Evolutionary conservation across 2,888 invertebrate species (phyloP), one percentile per base, ranked within the genome.

Genomic region (Calameuta idolon): DNA sequence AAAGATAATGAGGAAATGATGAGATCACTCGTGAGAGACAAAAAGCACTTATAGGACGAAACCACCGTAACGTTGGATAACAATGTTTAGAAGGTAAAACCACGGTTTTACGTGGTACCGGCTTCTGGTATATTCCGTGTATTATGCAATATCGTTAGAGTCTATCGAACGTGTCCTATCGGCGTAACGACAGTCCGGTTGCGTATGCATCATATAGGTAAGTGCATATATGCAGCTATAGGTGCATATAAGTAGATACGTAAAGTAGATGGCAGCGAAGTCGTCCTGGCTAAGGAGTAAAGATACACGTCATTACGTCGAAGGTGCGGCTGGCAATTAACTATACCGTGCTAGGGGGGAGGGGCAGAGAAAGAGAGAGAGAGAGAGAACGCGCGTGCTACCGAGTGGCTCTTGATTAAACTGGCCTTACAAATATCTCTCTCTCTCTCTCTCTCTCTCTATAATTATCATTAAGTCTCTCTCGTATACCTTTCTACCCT

Each of bases 281-380:
- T 71, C 12, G 31, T 34, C 33, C 71, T 55, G 55, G 71, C 31
- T 34, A 79, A 81, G 81, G 85, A 81, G 79, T 34, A 74, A 55
- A 35, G 12, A 30, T 73, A 74, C 79, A 76, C 78, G 80, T 84
- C 81, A 78, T 84, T 81, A 80, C 75, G 83, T 75, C 82, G 83
- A 78, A 82, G 81, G 76, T 79, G 79, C 77, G 78, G 80, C 79
- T 84, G 77, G 85, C 83, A 85, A 85, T 85, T 85, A 85, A 71
- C 12, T 30, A 30, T 23, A 55, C 55, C 23, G 9, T 55, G 23
- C 55, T 1, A 23, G 55, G 55, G 23, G 9, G 12, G 30, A 69
- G 12, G 30, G 31, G 11, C 12, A 69, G 71, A 30, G 31, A 5
- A 12, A 30, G 12, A 33, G 12, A 30, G 71, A 30, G 23, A 3